These are phyloP conservation scores for Orientallactaga bullata DNA, from an alignment of 2,113 vertebrate genomes.

Conservation along the genomic window DNA sequence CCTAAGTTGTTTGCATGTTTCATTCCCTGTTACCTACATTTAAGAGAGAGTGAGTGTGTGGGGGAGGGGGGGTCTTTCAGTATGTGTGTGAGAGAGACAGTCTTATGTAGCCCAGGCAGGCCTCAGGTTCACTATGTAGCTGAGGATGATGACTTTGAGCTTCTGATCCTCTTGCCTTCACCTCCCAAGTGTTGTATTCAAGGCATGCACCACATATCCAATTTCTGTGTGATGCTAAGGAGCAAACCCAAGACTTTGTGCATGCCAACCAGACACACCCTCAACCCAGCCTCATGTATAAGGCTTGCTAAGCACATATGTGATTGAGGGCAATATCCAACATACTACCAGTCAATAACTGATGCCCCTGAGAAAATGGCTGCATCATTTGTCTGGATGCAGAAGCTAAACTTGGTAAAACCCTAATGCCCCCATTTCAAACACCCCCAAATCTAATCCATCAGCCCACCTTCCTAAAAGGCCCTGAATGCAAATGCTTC, in stretches of 20 bases:
- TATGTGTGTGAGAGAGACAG: neutral
- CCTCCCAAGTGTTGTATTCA: too few relatives aligned
- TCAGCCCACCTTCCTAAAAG: neutral
- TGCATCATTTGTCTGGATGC: neutral
- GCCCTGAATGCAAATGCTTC: neutral
- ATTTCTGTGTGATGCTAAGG: too few relatives aligned
- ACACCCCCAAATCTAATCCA: neutral
- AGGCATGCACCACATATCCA: too few relatives aligned
- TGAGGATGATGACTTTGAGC: too few relatives aligned
- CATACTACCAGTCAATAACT: neutral
- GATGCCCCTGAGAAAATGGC: neutral
- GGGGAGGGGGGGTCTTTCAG: too few relatives aligned
- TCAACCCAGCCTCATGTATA: neutral
- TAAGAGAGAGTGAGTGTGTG: too few relatives aligned
- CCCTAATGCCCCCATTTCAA: neutral
- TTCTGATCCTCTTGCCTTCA: too few relatives aligned
- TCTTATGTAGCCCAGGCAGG: too few relatives aligned
- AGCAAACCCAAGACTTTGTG: too few relatives aligned
- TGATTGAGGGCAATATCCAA: neutral
- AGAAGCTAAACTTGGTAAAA: constrained; percentile 19
- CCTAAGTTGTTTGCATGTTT: neutral
- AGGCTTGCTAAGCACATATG: neutral
- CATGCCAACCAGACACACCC: too few relatives aligned
- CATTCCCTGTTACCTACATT: neutral
- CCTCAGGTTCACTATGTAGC: too few relatives aligned